phyloP scores from a whole-genome alignment of 2,797 vertebrate genomes.

The Menidia menidia region DNA sequence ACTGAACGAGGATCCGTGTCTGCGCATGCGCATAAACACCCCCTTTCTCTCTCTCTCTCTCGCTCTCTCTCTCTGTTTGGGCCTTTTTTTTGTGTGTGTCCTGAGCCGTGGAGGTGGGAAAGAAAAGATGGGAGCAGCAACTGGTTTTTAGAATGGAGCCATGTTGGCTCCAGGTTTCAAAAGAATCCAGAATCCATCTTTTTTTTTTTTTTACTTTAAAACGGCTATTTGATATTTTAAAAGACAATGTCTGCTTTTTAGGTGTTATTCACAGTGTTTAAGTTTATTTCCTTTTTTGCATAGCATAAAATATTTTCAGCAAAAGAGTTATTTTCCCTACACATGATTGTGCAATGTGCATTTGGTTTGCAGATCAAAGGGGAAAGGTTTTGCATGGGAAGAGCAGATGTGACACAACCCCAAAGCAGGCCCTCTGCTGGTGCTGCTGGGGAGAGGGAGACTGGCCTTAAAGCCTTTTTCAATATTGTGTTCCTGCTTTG shows the following conservation, averaged over 20 bases:
- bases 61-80: slow-evolving; percentile 54
- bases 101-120: slow-evolving; percentile 38
- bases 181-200: neutral
- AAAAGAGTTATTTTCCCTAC: too few relatives aligned
- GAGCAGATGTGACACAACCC: neutral
- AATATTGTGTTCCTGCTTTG: too few relatives aligned
- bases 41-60: slow-evolving; percentile 33
- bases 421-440: slow-evolving; percentile 11
- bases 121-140: slow-evolving; percentile 38
- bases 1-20: slow-evolving; percentile 38
- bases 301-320: neutral
- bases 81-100: slow-evolving; percentile 33
- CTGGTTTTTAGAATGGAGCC: slow-evolving; percentile 45
- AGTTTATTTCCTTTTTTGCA: neutral
- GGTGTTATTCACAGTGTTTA: neutral
- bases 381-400: neutral
- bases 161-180: slow-evolving; percentile 62
- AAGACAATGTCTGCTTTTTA: neutral
- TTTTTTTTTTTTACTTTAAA: neutral
- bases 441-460: neutral
- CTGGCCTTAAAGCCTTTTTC: neutral
- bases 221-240: neutral
- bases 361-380: neutral
- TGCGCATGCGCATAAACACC: slow-evolving; percentile 78
- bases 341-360: neutral